These are phyloP conservation scores for Pelagia noctiluca DNA, from an alignment of 30 jellyfish, hydroid and myxozoan genomes.

Conservation along the genomic window DNA sequence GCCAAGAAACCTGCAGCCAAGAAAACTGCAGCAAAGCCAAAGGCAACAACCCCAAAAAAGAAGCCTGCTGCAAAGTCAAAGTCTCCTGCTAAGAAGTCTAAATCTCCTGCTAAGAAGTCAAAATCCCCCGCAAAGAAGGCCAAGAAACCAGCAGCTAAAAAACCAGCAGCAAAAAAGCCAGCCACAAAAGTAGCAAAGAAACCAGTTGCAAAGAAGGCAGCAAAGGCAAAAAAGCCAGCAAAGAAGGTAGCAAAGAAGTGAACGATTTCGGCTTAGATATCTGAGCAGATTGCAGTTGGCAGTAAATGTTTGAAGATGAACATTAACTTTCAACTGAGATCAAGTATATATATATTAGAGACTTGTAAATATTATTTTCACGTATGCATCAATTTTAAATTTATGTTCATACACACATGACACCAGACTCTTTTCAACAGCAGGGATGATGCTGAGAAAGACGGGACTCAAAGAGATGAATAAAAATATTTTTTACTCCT, in stretches of 20 bases:
- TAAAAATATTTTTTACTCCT: no score
- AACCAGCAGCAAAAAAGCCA: constrained; percentile 66
- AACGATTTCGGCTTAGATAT: neutral
- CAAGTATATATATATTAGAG: constrained; percentile 18
- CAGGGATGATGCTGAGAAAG: neutral
- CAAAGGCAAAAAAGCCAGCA: constrained; percentile 55
- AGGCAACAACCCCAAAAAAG: constrained; percentile 28
- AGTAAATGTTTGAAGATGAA: neutral
- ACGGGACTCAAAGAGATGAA: no score
- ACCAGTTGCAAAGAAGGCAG: constrained; percentile 75
- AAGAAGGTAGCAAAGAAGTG: constrained; percentile 44
- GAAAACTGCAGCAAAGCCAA: constrained; percentile 1
- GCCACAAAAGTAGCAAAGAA: constrained; percentile 63
- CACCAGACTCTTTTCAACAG: neutral
- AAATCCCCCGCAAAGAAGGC: constrained; percentile 1
- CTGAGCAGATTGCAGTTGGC: neutral
- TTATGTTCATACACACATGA: constrained; percentile 35
- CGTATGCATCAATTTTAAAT: constrained; percentile 61
- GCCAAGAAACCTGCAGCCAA: constrained; percentile 37
- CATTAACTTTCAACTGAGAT: neutral
- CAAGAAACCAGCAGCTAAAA: constrained; percentile 60
- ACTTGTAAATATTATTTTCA: constrained; percentile 70
- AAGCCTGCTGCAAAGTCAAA: constrained; percentile 48
- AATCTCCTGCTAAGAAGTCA: constrained; percentile 24
- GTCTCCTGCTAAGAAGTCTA: constrained; percentile 24